A percentile compares a stretch with the other conserved stretches of the same genome.
Conservation (phyloP, 2,888 invertebrate genomes). For the Oxystoma pomonae region DNA sequence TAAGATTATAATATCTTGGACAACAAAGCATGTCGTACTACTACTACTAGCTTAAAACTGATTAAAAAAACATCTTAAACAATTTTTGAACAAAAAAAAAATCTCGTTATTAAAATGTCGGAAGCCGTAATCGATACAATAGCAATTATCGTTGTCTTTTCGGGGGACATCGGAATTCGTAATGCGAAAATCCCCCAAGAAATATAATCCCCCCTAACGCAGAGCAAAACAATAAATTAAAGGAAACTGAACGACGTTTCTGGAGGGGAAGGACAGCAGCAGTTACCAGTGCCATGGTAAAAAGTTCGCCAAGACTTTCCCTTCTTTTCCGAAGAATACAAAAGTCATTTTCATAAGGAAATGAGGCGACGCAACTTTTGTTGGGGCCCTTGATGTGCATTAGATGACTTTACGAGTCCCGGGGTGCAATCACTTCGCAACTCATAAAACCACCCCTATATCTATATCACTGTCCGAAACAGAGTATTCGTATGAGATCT, state of each 20-base stretch:
- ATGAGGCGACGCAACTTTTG: slow-evolving; percentile 22
- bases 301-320: slow-evolving; percentile 21
- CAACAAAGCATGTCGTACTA: no score
- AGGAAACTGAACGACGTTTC: slow-evolving; percentile 4
- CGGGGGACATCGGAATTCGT: not conserved
- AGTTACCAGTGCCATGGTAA: not conserved
- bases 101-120: not conserved
- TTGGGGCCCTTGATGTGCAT: slow-evolving; percentile 17
- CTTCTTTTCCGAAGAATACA: slow-evolving; percentile 12
- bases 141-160: not conserved
- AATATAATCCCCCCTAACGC: not conserved
- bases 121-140: not conserved
- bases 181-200: not conserved
- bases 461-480: not conserved
- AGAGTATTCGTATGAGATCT: no score
- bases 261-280: not conserved
- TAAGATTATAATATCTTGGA: no score
- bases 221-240: slow-evolving; percentile 23
- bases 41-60: no score
- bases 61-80: no score
- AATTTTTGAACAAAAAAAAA: no score
- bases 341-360: slow-evolving; percentile 22
- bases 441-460: not conserved
- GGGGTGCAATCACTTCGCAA: not conserved
- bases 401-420: slow-evolving; percentile 18